Conservation (phyloP, 2,113 vertebrate genomes). For the Urocolius indicus region DNA sequence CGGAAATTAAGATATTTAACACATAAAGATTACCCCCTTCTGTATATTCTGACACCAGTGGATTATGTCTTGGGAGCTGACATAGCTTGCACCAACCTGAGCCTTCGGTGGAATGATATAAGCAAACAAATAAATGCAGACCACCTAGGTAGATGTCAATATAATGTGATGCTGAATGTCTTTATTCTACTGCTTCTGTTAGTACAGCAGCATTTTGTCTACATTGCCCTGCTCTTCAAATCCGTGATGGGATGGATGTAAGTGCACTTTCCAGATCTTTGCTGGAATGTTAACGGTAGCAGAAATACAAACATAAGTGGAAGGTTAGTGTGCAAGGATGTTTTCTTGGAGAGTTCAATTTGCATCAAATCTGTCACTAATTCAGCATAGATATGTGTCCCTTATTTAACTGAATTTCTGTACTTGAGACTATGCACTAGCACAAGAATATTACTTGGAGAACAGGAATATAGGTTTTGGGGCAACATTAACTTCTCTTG, state of each 20-base stretch:
- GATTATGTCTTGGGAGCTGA: neutral
- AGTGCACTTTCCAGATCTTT: neutral
- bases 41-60: neutral
- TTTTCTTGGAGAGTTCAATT: neutral
- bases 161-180: neutral
- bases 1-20: neutral
- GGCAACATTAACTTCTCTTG: neutral
- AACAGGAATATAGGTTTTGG: neutral
- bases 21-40: neutral
- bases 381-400: neutral
- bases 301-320: neutral
- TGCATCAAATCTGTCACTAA: neutral
- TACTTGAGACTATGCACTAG: neutral
- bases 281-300: neutral
- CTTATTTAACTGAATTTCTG: neutral
- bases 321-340: neutral
- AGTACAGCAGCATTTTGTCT: neutral
- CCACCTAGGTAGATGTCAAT: neutral
- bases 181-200: neutral
- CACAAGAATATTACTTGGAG: neutral
- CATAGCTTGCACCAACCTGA: neutral
- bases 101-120: neutral
- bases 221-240: neutral
- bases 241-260: neutral
- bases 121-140: neutral